Conservation (phyloP, 2,888 invertebrate species). For the Empis stercorea region DNA sequence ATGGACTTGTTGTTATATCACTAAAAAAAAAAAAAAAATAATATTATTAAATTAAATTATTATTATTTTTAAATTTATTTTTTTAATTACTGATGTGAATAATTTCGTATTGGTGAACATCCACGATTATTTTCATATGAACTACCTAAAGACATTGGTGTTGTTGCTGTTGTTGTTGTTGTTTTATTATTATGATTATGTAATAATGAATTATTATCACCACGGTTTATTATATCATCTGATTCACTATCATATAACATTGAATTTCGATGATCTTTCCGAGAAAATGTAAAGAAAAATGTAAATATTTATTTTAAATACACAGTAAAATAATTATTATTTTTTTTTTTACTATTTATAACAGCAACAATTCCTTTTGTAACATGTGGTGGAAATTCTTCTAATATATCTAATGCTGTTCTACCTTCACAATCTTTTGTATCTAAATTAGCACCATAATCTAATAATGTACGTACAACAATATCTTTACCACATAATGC, state of each 20-base stretch:
- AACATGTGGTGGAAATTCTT: conserved; percentile 78
- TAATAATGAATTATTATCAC: conserved; percentile 7
- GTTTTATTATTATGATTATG: conserved; percentile 1
- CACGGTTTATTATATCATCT: conserved; percentile 40
- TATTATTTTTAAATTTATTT: background rate
- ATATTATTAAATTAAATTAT: conserved; percentile 1
- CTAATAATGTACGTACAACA: conserved; percentile 69
- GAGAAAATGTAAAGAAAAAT: background rate
- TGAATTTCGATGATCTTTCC: conserved; percentile 23
- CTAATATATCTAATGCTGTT: conserved; percentile 76
- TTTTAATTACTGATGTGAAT: conserved; percentile 13
- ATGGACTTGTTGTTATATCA: conserved; percentile 29
- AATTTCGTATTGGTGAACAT: conserved; percentile 10
- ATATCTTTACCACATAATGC: conserved; percentile 83
- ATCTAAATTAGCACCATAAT: conserved; percentile 67
- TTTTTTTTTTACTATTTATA: conserved; percentile 55
- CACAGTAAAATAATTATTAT: background rate
- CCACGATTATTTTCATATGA: conserved; percentile 14
- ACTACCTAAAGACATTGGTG: conserved; percentile 12
- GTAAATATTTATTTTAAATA: background rate
- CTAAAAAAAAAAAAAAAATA: conserved; percentile 12
- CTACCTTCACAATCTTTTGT: conserved; percentile 66
- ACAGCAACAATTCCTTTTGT: conserved; percentile 76
- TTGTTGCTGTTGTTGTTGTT: background rate
- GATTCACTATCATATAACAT: conserved; percentile 42